Evolutionary conservation across 2,797 vertebrate genomes (phyloP).

Genomic region (Tadarida brasiliensis): DNA sequence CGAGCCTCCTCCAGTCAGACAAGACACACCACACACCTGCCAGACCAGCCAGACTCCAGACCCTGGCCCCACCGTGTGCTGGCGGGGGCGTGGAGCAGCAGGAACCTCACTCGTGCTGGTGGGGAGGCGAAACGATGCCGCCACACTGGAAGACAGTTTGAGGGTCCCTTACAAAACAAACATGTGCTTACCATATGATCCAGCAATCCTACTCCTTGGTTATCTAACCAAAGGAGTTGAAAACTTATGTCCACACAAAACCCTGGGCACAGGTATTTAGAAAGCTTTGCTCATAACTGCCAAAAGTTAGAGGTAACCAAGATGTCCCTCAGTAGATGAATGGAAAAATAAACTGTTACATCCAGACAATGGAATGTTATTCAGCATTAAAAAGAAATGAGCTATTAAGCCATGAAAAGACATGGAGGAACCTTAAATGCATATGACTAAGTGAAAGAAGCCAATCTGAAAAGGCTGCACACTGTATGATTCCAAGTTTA

Average conservation of each 20-base stretch:
- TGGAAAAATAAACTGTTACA: neutral
- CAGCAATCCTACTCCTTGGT: neutral
- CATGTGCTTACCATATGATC: neutral
- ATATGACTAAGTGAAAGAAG: neutral
- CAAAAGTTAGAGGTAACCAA: neutral
- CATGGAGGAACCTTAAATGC: neutral
- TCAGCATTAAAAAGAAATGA: neutral
- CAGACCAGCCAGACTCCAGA: neutral
- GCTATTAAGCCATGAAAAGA: neutral
- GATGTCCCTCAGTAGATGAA: neutral
- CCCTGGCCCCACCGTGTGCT: no score
- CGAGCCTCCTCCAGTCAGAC: neutral
- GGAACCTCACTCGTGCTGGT: neutral
- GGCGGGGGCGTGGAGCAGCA: rapidly evolving
- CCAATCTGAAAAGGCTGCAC: neutral
- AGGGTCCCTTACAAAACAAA: neutral
- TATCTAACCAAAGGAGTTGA: neutral
- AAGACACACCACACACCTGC: neutral
- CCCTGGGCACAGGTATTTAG: neutral
- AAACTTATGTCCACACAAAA: neutral
- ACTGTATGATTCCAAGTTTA: neutral
- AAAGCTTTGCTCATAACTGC: neutral
- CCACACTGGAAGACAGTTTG: neutral
- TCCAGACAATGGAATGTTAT: neutral
- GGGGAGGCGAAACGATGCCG: neutral